These are phyloP conservation scores for Anticlea derivata DNA, from an alignment of 2,888 invertebrate species.

Conservation along the genomic window DNA sequence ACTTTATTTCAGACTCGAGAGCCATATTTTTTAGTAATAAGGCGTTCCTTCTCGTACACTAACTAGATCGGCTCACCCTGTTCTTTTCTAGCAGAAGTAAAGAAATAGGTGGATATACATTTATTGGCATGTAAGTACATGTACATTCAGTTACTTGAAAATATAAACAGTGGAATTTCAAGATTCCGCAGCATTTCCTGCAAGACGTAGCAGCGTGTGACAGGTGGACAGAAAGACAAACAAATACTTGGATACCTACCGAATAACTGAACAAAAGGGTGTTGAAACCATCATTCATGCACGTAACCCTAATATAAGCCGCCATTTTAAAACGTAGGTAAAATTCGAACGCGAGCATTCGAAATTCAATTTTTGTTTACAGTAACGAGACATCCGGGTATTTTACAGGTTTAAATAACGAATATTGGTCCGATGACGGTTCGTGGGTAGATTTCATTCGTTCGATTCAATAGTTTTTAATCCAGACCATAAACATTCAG, in stretches of 20 bases:
- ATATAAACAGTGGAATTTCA: conserved; percentile 2
- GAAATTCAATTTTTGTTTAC: conserved; percentile 36
- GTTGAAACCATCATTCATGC: conserved; percentile 4
- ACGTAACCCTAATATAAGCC: conserved; percentile 17
- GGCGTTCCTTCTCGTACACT: no score
- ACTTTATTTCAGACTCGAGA: no score
- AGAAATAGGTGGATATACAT: no score
- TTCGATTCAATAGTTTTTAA: no score
- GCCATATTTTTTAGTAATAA: no score
- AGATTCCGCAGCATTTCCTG: conserved; percentile 4
- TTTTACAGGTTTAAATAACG: conserved; percentile 26
- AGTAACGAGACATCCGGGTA: conserved; percentile 32
- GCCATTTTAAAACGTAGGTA: conserved; percentile 34
- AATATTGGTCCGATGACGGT: conserved; percentile 13
- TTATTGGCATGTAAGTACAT: no score
- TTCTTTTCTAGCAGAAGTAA: no score
- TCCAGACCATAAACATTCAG: no score
- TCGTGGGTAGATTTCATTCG: conserved; percentile 1
- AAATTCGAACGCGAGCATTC: conserved; percentile 32
- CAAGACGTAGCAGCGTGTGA: conserved; percentile 5
- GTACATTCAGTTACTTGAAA: not conserved
- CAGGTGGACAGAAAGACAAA: conserved; percentile 17
- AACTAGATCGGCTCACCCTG: no score
- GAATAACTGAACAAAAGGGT: conserved; percentile 9
- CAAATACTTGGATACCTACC: not conserved